Percentiles rank a stretch among this genome's conserved stretches.
phyloP scores from a whole-genome alignment of 2,113 vertebrate genomes.

The Anolis sagrei region DNA sequence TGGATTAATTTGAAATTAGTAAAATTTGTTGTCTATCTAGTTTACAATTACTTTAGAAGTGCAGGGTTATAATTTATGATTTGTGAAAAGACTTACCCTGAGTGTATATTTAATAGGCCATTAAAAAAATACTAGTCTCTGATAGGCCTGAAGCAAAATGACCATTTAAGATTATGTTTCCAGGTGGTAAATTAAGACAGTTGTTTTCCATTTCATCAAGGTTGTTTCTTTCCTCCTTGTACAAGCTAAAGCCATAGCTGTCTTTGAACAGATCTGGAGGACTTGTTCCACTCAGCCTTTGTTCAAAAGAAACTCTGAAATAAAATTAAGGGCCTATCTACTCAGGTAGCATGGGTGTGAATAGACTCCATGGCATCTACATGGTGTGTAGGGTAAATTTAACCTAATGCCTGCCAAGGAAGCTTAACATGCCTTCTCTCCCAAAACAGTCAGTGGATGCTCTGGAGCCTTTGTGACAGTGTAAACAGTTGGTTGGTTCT shows the following conservation, averaged over 20 bases:
- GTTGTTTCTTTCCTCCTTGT: background rate
- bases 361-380: too few species aligned
- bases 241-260: background rate
- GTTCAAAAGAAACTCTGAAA: too few species aligned
- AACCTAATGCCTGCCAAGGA: too few species aligned
- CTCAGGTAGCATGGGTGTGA: too few species aligned
- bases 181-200: background rate
- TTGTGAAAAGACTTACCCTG: background rate
- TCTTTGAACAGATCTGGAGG: too few species aligned
- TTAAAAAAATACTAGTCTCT: background rate
- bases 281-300: too few species aligned
- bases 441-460: too few species aligned
- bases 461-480: too few species aligned
- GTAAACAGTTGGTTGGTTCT: too few species aligned
- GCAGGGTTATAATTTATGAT: constrained; percentile 2
- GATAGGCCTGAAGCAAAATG: background rate
- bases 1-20: background rate
- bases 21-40: constrained; percentile 11
- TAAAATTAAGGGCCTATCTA: too few species aligned
- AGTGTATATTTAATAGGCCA: background rate
- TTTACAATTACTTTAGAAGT: constrained; percentile 4
- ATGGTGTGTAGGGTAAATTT: too few species aligned
- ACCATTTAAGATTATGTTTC: background rate
- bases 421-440: too few species aligned
- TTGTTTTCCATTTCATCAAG: background rate